A percentile compares a stretch with the other conserved stretches of the same genome.
Evolutionary conservation across 2,113 vertebrate species (phyloP).

Genomic region (Vidua macroura): DNA sequence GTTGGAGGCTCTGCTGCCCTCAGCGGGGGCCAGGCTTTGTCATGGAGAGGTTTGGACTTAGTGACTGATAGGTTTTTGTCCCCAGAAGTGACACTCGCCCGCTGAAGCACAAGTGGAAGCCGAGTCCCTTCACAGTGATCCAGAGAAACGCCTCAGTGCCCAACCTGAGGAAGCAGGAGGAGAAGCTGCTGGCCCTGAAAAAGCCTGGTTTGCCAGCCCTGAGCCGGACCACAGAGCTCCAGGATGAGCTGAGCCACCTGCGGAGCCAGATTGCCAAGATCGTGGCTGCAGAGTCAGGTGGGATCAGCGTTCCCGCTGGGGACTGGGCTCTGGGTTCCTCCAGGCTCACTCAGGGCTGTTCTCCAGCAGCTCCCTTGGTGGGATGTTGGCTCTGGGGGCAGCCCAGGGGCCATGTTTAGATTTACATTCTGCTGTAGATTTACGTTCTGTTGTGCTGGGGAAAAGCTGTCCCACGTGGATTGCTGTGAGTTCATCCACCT

Average conservation of each 20-base stretch:
- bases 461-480: fast-evolving
- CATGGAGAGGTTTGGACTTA: fast-evolving
- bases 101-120: slow-evolving; percentile 94
- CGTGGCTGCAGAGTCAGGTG: slow-evolving; percentile 86
- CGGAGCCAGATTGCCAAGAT: slow-evolving; percentile 96
- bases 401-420: not conserved
- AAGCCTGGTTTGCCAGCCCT: slow-evolving; percentile 91
- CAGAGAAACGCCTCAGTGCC: slow-evolving; percentile 97
- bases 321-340: not conserved
- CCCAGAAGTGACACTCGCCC: slow-evolving; percentile 90
- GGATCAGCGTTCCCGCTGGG: not conserved
- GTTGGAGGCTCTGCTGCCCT: not conserved
- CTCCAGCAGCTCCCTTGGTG: not conserved
- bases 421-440: not conserved
- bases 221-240: slow-evolving; percentile 90
- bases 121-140: slow-evolving; percentile 92
- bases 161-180: slow-evolving; percentile 92
- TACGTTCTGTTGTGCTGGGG: not conserved
- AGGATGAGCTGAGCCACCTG: slow-evolving; percentile 92
- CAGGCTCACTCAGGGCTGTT: fast-evolving
- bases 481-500: not conserved
- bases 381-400: not conserved
- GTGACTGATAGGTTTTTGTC: not conserved
- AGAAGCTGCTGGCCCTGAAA: slow-evolving; percentile 88
- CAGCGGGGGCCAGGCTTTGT: not conserved